A percentile compares a stretch with the other conserved stretches of the same genome.
Evolutionary conservation across 2,797 vertebrate species (phyloP).

Genomic region (Pipistrellus pipistrellus): DNA sequence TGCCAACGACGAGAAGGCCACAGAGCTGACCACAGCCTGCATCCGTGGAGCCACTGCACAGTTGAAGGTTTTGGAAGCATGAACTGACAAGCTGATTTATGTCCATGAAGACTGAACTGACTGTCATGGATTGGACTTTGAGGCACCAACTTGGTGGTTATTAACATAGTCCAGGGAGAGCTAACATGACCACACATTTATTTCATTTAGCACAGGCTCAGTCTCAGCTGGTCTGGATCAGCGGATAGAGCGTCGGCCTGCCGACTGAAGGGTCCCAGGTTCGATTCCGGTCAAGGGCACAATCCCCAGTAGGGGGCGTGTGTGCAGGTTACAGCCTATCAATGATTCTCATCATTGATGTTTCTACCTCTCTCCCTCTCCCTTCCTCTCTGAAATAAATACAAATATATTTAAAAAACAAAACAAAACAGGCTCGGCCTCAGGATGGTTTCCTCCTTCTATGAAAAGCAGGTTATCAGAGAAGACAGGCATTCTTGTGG

Average conservation of each 20-base stretch:
- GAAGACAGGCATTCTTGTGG: slow-evolving; percentile 17
- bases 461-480: not conserved
- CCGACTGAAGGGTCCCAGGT: too few species aligned
- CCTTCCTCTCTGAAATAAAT: too few species aligned
- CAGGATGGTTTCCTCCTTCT: slow-evolving; percentile 12
- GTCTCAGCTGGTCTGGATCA: too few species aligned
- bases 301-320: too few species aligned
- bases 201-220: slow-evolving; percentile 59
- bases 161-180: not conserved
- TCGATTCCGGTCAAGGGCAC: too few species aligned
- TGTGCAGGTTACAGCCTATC: too few species aligned
- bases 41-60: not conserved
- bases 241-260: too few species aligned
- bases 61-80: not conserved
- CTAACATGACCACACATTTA: slow-evolving; percentile 6
- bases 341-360: too few species aligned
- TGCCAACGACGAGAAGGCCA: not conserved
- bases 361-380: too few species aligned
- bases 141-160: not conserved
- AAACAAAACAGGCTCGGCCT: slow-evolving; percentile 41
- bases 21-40: not conserved
- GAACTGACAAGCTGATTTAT: not conserved
- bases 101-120: not conserved
- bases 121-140: not conserved
- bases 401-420: not conserved